Base-by-base conservation (phyloP, 2,797 vertebrate genomes). In the Lutjanus campechanus region DNA sequence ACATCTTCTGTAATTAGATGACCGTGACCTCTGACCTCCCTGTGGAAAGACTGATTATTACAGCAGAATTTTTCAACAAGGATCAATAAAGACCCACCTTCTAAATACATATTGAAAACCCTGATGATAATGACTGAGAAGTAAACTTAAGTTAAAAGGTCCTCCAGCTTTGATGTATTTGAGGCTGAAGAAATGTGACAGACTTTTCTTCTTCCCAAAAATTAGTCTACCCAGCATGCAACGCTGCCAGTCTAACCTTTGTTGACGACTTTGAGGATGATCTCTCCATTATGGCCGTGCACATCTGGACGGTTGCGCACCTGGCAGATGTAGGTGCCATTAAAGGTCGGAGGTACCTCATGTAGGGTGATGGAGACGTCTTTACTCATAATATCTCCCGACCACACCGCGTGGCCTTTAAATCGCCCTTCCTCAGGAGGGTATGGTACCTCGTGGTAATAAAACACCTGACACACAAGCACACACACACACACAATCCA, bases 291-390 rank as follows among this genome's bases (percentile, higher is more conserved):
- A 1, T 72, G 83, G 68, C 97, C 97, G 0, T 97, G 96, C 1
- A 97, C 95, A 3, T 99, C 98, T 77, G 8, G 98, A 85, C 0
- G 94, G 92, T 99, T 99, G 85, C 88, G 95, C 89, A 99, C 97
- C 60, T 96, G 96, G 85, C 98, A 99, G 81, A 87, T 95, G 90
- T 95, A 99, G 0, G 97, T 99, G 7, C 98, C 98, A 0, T 99
- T 99, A 88, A 97, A 98, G 0, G 78, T 94, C 36, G 96, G 96
- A 79, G 93, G 94, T 76, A 97, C 93, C 41, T 96, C 84, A 54
- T 92, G 95, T 75, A 99, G 88, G 0, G 95, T 68, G 87, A 99
- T 97, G 83, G 98, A 98, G 22, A 58, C 97, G 0, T 99, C 98
- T 0, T 84, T 58, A 0, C 89, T 95, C 61, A 87, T 63, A 0